A percentile compares a stretch with the other conserved stretches of the same genome.
Conservation (phyloP, 2,888 invertebrate genomes). For the Ophion ellenae region DNA sequence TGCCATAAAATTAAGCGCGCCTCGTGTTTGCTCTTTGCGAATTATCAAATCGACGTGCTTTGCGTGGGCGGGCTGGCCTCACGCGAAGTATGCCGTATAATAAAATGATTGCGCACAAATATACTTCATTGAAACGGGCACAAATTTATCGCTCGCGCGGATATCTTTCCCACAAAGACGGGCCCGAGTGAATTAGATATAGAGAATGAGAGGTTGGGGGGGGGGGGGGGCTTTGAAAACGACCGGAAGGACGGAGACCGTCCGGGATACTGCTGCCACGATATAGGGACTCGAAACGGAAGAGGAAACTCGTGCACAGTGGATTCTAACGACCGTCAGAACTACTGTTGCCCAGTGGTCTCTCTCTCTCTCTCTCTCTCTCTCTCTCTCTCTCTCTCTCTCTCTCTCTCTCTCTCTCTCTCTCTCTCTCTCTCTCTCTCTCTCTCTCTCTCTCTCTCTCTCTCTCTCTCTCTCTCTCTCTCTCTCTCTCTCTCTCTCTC, state of each 20-base stretch:
- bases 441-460: slow-evolving; percentile 19
- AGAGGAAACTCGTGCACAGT: slow-evolving; percentile 59
- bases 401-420: slow-evolving; percentile 15
- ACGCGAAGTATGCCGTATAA: slow-evolving; percentile 10
- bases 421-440: slow-evolving; percentile 20
- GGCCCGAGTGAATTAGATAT: slow-evolving; percentile 24
- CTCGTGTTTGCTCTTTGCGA: slow-evolving; percentile 22
- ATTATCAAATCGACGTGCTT: slow-evolving; percentile 17
- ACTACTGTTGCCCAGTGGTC: slow-evolving; percentile 35
- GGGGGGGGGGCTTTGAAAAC: slow-evolving; percentile 53
- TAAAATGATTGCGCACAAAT: slow-evolving; percentile 36
- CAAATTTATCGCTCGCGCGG: slow-evolving; percentile 42
- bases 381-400: slow-evolving; percentile 25
- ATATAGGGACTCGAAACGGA: slow-evolving; percentile 58
- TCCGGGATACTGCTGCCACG: slow-evolving; percentile 56
- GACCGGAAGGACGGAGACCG: slow-evolving; percentile 63
- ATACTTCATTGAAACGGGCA: slow-evolving; percentile 48
- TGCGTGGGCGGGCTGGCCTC: not conserved
- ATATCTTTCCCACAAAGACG: slow-evolving; percentile 44
- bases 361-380: slow-evolving; percentile 21
- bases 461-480: too few species aligned
- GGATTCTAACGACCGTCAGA: slow-evolving; percentile 62
- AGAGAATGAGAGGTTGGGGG: slow-evolving; percentile 24
- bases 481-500: slow-evolving; percentile 26
- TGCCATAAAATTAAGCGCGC: not conserved